These are phyloP conservation scores for Poeciliopsis presidionis DNA, from an alignment of 2,797 vertebrate species.

Conservation along the genomic window DNA sequence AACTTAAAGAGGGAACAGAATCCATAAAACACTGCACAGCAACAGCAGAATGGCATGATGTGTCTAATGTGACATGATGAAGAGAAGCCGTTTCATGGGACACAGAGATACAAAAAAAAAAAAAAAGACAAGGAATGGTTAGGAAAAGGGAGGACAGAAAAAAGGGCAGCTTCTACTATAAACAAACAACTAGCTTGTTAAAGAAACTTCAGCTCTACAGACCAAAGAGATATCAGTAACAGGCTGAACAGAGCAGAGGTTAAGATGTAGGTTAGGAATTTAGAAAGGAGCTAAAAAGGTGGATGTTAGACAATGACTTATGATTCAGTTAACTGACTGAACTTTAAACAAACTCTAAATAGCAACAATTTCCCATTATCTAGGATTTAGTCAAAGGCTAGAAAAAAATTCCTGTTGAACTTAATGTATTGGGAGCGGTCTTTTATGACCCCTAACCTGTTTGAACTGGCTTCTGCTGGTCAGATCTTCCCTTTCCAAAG, in stretches of 20 bases:
- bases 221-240: constrained; percentile 50
- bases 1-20: constrained; percentile 84
- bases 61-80: constrained; percentile 79
- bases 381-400: constrained; percentile 1
- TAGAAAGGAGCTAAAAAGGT: constrained; percentile 61
- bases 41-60: constrained; percentile 82
- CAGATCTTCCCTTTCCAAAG: constrained; percentile 42
- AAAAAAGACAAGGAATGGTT: constrained; percentile 68
- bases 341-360: constrained; percentile 20
- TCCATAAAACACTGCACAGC: constrained; percentile 80
- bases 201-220: constrained; percentile 45
- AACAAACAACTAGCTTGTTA: constrained; percentile 57
- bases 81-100: constrained; percentile 75
- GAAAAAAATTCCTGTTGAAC: background rate
- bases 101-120: constrained; percentile 70
- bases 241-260: constrained; percentile 59
- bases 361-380: constrained; percentile 7
- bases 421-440: constrained; percentile 2
- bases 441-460: constrained; percentile 76
- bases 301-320: constrained; percentile 57
- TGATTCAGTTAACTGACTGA: constrained; percentile 33
- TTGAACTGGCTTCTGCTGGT: constrained; percentile 39
- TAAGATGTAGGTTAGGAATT: constrained; percentile 62
- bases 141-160: constrained; percentile 69
- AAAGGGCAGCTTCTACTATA: constrained; percentile 57